Evolutionary conservation across 2,113 vertebrate genomes (phyloP).

Genomic region (Microtus richardsoni): DNA sequence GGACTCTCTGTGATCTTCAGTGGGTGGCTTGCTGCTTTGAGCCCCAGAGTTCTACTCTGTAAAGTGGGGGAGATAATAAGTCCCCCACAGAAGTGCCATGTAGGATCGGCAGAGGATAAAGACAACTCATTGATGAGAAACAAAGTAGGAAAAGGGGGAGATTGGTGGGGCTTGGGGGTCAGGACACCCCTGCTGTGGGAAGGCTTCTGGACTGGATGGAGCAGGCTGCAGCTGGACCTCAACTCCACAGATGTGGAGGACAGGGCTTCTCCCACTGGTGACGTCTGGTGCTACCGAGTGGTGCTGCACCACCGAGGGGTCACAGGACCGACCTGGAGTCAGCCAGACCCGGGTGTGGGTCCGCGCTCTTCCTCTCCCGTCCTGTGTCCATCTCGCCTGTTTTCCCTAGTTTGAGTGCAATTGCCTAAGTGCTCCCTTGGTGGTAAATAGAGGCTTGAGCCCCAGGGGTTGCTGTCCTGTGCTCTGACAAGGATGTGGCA

Average conservation of each 20-base stretch:
- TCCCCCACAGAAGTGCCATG: too few relatives aligned
- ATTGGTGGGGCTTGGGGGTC: neutral
- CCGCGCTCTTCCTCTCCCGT: neutral
- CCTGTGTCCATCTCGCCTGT: neutral
- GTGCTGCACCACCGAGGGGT: neutral
- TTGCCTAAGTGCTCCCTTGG: neutral
- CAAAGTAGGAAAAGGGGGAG: neutral
- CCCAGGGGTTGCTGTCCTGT: too few relatives aligned
- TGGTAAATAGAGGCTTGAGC: neutral
- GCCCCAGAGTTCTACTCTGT: neutral
- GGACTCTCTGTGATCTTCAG: neutral
- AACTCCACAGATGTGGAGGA: neutral
- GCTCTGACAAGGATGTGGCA: neutral
- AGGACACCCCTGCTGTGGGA: neutral
- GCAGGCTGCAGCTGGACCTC: neutral
- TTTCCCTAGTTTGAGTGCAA: neutral
- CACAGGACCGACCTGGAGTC: neutral
- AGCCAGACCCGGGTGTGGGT: neutral
- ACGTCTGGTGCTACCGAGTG: neutral
- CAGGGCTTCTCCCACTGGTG: neutral
- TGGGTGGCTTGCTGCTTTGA: neutral
- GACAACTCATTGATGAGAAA: neutral
- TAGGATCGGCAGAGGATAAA: neutral
- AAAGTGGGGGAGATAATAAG: neutral
- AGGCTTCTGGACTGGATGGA: neutral